Evolutionary conservation across 2,888 invertebrate genomes (phyloP).

Genomic region (Rhagonycha fulva): DNA sequence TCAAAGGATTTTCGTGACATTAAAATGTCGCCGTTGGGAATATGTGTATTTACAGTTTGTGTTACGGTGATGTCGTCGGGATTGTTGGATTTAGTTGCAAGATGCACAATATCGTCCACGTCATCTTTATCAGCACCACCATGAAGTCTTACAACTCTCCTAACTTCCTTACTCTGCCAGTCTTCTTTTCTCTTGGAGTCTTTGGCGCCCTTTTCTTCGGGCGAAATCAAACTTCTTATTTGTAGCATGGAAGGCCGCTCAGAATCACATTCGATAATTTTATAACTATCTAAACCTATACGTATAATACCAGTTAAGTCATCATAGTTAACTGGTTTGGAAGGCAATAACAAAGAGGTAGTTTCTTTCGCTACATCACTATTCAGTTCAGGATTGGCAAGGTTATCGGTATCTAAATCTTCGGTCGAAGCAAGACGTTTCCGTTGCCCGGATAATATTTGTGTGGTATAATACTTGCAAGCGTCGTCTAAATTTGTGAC

Average conservation of each 20-base stretch:
- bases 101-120: conserved; percentile 39
- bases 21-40: conserved; percentile 23
- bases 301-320: conserved; percentile 56
- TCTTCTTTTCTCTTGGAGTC: conserved; percentile 55
- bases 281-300: conserved; percentile 47
- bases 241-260: conserved; percentile 47
- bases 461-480: conserved; percentile 50
- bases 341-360: conserved; percentile 59
- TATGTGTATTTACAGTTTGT: conserved; percentile 19
- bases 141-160: conserved; percentile 52
- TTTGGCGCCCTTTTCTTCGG: conserved; percentile 55
- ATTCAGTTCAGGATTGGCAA: conserved; percentile 29
- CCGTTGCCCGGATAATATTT: conserved; percentile 48
- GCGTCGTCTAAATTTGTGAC: conserved; percentile 51
- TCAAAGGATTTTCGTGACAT: conserved; percentile 27
- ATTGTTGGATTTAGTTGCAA: conserved; percentile 42
- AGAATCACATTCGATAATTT: conserved; percentile 45
- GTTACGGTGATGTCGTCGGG: conserved; percentile 27
- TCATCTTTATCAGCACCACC: conserved; percentile 53
- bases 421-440: conserved; percentile 55
- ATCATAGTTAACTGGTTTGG: conserved; percentile 39
- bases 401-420: conserved; percentile 49
- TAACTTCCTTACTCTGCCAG: conserved; percentile 53
- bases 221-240: conserved; percentile 45
- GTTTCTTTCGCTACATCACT: conserved; percentile 42